A percentile compares a stretch with the other conserved stretches of the same genome.
Conservation (phyloP, 2,888 invertebrate genomes). For the Calliphora vomitoria region DNA sequence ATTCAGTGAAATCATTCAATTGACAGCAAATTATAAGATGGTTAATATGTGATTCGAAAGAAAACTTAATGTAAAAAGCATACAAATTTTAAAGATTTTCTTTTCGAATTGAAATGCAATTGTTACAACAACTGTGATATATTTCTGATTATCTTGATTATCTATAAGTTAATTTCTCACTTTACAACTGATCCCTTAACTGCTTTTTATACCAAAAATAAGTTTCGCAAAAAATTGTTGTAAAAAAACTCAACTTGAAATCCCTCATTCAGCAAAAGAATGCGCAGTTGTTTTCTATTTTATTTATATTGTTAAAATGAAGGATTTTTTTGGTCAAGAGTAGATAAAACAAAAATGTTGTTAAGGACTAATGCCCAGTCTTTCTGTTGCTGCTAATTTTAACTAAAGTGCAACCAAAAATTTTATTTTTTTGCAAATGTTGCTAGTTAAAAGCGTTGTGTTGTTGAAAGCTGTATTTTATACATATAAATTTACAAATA, state of each 20-base stretch:
- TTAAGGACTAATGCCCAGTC: background rate
- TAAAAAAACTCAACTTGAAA: background rate
- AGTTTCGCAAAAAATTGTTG: background rate
- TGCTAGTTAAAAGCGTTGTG: constrained; percentile 47
- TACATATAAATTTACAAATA: background rate
- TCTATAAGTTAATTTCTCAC: background rate
- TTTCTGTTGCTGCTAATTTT: constrained; percentile 20
- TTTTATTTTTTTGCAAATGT: background rate
- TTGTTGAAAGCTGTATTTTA: constrained; percentile 17
- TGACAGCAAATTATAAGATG: no score
- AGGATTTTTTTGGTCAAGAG: constrained; percentile 39
- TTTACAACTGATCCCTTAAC: background rate
- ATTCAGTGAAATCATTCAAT: no score
- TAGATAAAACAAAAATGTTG: constrained; percentile 4
- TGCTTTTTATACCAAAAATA: background rate
- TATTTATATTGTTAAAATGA: constrained; percentile 4
- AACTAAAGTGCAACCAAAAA: constrained; percentile 44
- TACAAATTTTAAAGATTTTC: no score
- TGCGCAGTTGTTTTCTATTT: constrained; percentile 13
- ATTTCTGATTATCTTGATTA: no score
- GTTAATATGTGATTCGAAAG: no score
- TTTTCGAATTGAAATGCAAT: no score
- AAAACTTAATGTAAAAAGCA: no score
- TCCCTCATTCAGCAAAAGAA: constrained; percentile 14
- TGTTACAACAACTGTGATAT: no score